A percentile compares a stretch with the other conserved stretches of the same genome.
phyloP scores from a whole-genome alignment of 2,113 vertebrate genomes.

The Holacanthus passer region DNA sequence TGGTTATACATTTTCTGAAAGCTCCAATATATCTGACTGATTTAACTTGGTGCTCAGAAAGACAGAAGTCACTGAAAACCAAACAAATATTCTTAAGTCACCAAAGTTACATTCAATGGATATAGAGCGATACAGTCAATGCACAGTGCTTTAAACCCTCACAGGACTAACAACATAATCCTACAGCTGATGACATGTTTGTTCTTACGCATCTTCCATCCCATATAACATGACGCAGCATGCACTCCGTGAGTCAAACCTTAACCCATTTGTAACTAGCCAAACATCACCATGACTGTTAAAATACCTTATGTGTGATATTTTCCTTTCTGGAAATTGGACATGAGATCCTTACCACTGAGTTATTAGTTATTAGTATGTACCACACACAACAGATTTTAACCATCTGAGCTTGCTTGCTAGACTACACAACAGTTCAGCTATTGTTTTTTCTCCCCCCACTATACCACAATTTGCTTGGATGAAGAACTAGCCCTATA shows the following conservation, averaged over 20 bases:
- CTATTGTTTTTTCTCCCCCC: neutral
- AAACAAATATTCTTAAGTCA: neutral
- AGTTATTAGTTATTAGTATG: too few relatives aligned
- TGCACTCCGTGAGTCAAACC: neutral
- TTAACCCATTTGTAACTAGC: neutral
- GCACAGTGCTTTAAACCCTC: neutral
- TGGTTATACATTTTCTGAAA: neutral
- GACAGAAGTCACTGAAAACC: neutral
- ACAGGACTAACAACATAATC: neutral
- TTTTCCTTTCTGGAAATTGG: neutral
- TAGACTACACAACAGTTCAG: neutral
- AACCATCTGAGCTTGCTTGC: neutral
- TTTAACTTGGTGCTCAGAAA: neutral
- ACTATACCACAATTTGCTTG: too few relatives aligned
- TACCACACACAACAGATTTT: neutral
- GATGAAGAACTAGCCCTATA: neutral
- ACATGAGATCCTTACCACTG: neutral
- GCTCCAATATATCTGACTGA: too few relatives aligned
- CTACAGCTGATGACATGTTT: neutral
- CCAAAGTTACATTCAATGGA: neutral
- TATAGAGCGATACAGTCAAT: neutral
- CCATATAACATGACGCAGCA: neutral
- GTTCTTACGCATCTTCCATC: neutral
- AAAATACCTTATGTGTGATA: neutral
- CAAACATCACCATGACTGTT: neutral